Evolutionary conservation across 2,797 vertebrate species (phyloP).

Genomic region (Sebastes goodei): DNA sequence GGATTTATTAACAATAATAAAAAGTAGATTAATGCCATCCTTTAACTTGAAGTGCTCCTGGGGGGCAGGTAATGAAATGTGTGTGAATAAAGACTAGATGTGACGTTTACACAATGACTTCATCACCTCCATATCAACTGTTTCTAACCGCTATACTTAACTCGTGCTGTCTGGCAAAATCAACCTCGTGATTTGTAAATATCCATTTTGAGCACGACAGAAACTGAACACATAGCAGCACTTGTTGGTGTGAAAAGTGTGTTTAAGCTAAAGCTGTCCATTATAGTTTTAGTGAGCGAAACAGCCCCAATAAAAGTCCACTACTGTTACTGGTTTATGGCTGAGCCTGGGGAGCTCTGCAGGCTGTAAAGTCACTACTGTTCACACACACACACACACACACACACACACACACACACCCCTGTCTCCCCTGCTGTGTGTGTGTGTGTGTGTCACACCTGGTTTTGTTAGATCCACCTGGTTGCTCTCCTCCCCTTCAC

Average conservation of each 20-base stretch:
- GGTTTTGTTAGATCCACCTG: constrained; percentile 40
- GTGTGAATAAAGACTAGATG: not conserved
- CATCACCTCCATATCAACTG: not conserved
- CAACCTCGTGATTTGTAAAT: not conserved
- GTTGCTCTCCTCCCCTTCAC: constrained; percentile 35
- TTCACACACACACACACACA: not conserved
- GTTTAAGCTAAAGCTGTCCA: constrained; percentile 25
- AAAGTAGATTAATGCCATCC: not conserved
- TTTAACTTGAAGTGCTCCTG: not conserved
- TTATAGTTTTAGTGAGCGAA: constrained; percentile 42
- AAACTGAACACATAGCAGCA: not conserved
- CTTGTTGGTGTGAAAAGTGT: constrained; percentile 20
- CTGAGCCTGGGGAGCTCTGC: constrained; percentile 8
- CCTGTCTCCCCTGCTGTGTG: not conserved
- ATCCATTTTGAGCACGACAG: not conserved
- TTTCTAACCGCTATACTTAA: not conserved
- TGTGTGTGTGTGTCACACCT: constrained; percentile 16
- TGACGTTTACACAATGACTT: not conserved
- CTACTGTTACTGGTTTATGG: constrained; percentile 44
- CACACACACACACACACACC: not conserved
- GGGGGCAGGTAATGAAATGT: not conserved
- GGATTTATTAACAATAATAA: not conserved
- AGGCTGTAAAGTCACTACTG: constrained; percentile 23
- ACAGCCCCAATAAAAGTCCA: constrained; percentile 25
- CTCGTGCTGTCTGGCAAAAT: not conserved